Evolutionary conservation across 2,797 vertebrate genomes (phyloP), one percentile per base, ranked within the genome.

Genomic region (Spinibarbus caldwelli): DNA sequence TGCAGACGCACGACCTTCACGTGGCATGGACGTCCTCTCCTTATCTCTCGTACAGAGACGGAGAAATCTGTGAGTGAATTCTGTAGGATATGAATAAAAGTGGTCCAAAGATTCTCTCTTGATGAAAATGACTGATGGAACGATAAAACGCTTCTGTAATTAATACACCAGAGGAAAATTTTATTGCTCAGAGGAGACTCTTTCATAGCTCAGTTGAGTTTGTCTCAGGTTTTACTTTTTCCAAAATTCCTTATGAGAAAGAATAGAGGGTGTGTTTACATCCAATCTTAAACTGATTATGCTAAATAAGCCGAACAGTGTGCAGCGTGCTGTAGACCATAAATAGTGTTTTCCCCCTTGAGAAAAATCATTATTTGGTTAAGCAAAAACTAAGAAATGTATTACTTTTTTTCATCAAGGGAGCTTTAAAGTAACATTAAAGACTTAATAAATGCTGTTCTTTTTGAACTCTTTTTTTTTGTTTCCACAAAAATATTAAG

Each of bases 1-100:
- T 70, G 41, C 85, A 89, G 88, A 90, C 71, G 29, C 85, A 80
- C 85, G 82, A 92, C 91, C 91, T 91, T 91, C 89, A 89, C 79
- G 70, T 84, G 66, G 83, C 67, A 64, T 71, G 41, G 52, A 38
- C 52, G 86, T 89, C 87, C 85, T 89, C 41, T 36, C 49, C 49
- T 84, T 78, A 52, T 86, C 77, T 83, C 62, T 23, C 9, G 19
- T 49, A 75, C 34, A 85, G 66, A 88, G 36, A 76, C 31, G 10
- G 54, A 79, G 41, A 75, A 75, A 79, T 70, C 66, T 52, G 70
- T 26, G 75, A n/a, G 66, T 83, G 49, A 66, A 68, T 81, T 64
- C 54, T 73, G 75, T 84, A 66, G 76, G 54, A 87, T 71, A 23
- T 67, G 80, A 80, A 82, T 73, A 78, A 83, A 82, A 78, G 70